Evolutionary conservation across 2,797 vertebrate genomes (phyloP).

Genomic region (Chlorospingus semifuscus): DNA sequence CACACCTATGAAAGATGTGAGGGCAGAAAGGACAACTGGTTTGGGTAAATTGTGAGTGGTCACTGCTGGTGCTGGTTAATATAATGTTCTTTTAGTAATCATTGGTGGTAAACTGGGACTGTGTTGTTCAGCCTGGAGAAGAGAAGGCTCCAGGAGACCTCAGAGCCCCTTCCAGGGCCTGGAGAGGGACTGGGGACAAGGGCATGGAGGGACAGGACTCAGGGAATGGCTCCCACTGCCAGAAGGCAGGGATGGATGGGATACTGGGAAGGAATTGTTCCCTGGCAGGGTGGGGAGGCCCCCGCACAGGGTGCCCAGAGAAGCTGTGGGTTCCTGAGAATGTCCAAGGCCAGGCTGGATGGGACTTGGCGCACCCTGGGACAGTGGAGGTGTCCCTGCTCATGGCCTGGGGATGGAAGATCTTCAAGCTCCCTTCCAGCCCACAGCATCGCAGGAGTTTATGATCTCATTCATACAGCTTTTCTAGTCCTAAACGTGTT

Average conservation of each 20-base stretch:
- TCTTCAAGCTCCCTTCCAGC: background rate
- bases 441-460: background rate
- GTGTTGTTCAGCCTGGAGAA: background rate
- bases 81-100: background rate
- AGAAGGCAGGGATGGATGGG: rapidly evolving
- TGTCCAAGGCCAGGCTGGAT: rapidly evolving
- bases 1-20: background rate
- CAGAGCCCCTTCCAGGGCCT: background rate
- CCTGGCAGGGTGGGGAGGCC: rapidly evolving
- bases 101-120: background rate
- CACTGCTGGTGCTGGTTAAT: background rate
- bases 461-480: background rate
- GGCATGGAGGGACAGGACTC: background rate
- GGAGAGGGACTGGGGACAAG: background rate
- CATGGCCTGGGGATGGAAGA: background rate
- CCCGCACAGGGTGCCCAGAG: background rate
- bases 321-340: rapidly evolving
- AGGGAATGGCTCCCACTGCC: background rate
- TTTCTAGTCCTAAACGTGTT: background rate
- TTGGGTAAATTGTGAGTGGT: background rate
- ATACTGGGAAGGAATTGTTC: rapidly evolving
- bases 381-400: background rate
- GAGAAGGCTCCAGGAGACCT: background rate
- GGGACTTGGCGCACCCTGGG: rapidly evolving
- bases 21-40: background rate